Base-by-base conservation (phyloP, 2,797 vertebrate genomes). In the Amphiprion clarkii region DNA sequence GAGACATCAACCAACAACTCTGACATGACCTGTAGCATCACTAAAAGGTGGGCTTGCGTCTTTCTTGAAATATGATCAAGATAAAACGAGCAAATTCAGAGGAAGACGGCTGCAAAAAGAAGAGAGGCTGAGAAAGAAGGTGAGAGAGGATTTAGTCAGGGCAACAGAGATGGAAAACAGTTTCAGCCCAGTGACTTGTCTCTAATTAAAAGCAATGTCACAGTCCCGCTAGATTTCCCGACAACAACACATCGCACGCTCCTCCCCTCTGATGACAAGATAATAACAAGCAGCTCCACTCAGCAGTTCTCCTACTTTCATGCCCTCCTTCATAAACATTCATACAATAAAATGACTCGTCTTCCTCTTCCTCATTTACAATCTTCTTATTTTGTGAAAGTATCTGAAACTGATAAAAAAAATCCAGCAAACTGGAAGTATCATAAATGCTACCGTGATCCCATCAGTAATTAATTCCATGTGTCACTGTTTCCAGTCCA, bases 151-250 rank as follows among this genome's bases (percentile, higher is more conserved):
- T 52, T 57, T 62, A 56, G 27, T 55, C 39, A 23, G 46, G 39
- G 31, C 36, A 40, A 40, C 55, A 54, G 21, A 65, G 72, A 75
- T 39, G 46, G 66, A 78, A 70, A 84, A 81, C 49, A 44, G 55
- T 42, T 70, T 67, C 11, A 73, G 60, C 61, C 51, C 70, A 53
- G 57, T 23, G 66, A 64, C 60, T 69, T 7, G 57, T 75, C 66
- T 87, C 70, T 89, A 83, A 90, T 89, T 87, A 91, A 85, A 88
- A 71, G 23, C 42, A 68, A 33, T 58, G 58, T 81, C 74, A 74
- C 65, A 76, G 67, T 66, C 53, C 71, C 85, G 81, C 74, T 86
- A 67, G 62, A 85, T 79, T 81, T 85, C 65, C 70, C 75, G 58
- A 58, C 71, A 81, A 70, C 84, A 84, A 61, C 69, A 76, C 49